A percentile compares a stretch with the other conserved stretches of the same genome.
Conservation (phyloP, 1,140 invertebrate species). For the Micrasema minimum region DNA sequence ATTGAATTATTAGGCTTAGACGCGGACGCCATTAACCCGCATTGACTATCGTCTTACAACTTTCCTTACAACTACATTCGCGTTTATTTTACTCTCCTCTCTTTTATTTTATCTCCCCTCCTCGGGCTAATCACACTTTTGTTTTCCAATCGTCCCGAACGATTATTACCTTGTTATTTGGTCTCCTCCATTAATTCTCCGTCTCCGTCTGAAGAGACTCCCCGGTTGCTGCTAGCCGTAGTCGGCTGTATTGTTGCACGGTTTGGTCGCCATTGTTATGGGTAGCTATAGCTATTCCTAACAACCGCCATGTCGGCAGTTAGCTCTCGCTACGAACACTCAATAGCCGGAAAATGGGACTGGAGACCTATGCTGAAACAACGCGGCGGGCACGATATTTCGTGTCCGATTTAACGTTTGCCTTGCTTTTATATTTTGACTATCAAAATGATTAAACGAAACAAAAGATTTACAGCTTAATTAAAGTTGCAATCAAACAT, state of each 20-base stretch:
- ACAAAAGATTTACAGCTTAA: no score
- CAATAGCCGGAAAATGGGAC: conserved; percentile 30
- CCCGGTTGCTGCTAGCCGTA: conserved; percentile 4
- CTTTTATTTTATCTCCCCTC: conserved; percentile 14
- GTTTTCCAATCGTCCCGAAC: conserved; percentile 69
- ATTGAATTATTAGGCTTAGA: no score
- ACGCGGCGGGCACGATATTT: no score
- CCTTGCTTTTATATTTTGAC: no score
- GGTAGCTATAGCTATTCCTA: conserved; percentile 43
- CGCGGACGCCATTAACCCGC: no score
- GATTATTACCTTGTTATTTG: conserved; percentile 69
- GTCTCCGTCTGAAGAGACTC: conserved; percentile 32
- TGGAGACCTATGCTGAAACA: no score
- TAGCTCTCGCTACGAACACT: conserved; percentile 52
- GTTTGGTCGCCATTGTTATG: no score
- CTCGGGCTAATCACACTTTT: conserved; percentile 66
- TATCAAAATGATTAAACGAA: no score
- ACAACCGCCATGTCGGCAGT: conserved; percentile 57
- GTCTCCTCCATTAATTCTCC: conserved; percentile 39
- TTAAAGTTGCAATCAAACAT: no score
- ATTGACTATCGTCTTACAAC: conserved; percentile 34
- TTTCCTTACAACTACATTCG: conserved; percentile 46
- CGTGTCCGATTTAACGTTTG: no score
- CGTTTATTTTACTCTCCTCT: conserved; percentile 44
- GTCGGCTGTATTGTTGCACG: no score